Evolutionary conservation across 2,797 vertebrate genomes (phyloP).

Genomic region (Poecile montanus): DNA sequence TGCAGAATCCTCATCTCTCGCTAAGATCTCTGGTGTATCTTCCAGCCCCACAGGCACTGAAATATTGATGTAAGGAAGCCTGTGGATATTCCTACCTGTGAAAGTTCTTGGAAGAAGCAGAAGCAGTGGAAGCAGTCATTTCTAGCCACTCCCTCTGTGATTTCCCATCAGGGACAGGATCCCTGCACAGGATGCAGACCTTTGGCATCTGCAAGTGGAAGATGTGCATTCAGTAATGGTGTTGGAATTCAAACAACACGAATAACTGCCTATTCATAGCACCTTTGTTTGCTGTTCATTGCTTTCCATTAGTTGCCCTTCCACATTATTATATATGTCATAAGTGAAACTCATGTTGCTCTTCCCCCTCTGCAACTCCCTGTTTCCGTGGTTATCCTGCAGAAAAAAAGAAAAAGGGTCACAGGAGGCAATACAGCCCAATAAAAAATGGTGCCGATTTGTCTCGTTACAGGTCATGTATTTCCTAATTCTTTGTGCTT

Average conservation of each 20-base stretch:
- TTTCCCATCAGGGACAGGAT: not conserved
- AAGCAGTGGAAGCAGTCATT: not conserved
- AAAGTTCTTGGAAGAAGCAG: not conserved
- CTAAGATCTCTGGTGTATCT: not conserved
- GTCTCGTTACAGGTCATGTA: not conserved
- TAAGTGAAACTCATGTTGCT: not conserved
- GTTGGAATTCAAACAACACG: not conserved
- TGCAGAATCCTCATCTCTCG: not conserved
- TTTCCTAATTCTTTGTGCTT: conserved; percentile 22
- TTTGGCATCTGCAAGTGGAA: not conserved
- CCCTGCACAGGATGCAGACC: not conserved
- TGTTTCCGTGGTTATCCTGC: not conserved
- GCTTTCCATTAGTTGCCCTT: not conserved
- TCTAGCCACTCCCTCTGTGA: not conserved
- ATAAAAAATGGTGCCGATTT: not conserved
- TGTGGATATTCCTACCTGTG: not conserved
- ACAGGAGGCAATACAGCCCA: not conserved
- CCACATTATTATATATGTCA: not conserved
- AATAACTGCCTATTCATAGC: not conserved
- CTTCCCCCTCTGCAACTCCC: not conserved
- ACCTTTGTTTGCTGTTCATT: not conserved
- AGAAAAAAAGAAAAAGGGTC: not conserved
- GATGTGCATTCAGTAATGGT: not conserved
- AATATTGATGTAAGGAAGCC: not conserved
- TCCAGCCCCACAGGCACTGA: not conserved